phyloP scores from a whole-genome alignment of 2,888 invertebrate species.

The Acanthopleura granulata region DNA sequence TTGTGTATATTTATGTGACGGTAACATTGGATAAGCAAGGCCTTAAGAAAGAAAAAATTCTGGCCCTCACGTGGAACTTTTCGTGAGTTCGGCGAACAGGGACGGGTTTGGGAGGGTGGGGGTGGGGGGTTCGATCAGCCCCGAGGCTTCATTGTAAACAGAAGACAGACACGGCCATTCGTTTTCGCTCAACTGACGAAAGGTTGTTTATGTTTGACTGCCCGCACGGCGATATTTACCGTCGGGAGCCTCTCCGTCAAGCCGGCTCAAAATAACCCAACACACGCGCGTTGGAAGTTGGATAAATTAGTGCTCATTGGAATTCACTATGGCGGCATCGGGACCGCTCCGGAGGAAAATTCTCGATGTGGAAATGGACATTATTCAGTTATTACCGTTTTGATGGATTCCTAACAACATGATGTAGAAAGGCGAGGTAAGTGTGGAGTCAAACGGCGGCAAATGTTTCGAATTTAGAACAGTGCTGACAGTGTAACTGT shows the following conservation, averaged over 20 bases:
- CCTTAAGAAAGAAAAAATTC: no score
- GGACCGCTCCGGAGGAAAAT: not conserved
- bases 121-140: no score
- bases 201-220: no score
- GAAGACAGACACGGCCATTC: no score
- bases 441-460: not conserved
- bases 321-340: not conserved
- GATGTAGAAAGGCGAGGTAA: not conserved
- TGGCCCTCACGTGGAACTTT: no score
- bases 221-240: not conserved
- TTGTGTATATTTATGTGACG: no score
- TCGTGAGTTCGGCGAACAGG: no score
- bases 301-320: conserved; percentile 4
- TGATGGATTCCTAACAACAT: not conserved
- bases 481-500: not conserved
- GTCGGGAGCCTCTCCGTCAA: not conserved
- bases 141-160: no score
- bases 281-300: not conserved
- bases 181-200: no score
- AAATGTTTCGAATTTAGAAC: not conserved
- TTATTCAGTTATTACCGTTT: not conserved
- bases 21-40: no score
- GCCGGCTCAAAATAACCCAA: not conserved
- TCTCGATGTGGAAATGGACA: not conserved
- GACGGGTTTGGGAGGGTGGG: no score